Percentiles rank a stretch among this genome's conserved stretches.
Evolutionary conservation across 2,113 vertebrate genomes (phyloP).

Genomic region (Lamprotornis superbus): DNA sequence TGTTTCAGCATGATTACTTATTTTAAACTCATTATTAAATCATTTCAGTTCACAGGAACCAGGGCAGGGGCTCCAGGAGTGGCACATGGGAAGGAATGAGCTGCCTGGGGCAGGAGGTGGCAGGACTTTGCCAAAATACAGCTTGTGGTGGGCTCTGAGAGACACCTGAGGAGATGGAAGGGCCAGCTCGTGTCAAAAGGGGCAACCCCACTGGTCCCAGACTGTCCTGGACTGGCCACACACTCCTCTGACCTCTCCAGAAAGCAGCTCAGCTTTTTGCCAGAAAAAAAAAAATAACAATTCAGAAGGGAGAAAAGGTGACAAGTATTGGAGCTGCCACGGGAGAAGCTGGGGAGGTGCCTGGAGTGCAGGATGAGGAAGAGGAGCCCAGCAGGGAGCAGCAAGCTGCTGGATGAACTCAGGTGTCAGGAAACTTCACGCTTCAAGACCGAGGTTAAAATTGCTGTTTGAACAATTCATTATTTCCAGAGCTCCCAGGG

Average conservation of each 20-base stretch:
- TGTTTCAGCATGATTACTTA: accelerated
- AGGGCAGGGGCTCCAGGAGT: neutral
- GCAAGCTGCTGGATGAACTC: slow-evolving; percentile 42
- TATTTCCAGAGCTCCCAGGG: slow-evolving; percentile 35
- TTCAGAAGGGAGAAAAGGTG: neutral
- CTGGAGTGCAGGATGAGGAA: slow-evolving; percentile 5
- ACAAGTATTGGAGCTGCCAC: neutral
- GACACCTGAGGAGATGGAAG: neutral
- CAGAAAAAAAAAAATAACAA: neutral
- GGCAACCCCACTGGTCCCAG: neutral
- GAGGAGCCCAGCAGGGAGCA: slow-evolving; percentile 28
- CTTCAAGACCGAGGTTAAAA: slow-evolving; percentile 50
- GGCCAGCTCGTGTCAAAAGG: neutral
- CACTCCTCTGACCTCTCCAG: neutral
- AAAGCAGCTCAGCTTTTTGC: neutral
- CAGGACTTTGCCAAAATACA: neutral
- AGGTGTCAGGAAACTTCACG: slow-evolving; percentile 14
- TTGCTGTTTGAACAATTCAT: slow-evolving; percentile 46
- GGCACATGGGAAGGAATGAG: accelerated
- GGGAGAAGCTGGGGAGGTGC: neutral
- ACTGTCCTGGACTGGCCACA: neutral
- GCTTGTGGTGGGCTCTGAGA: neutral
- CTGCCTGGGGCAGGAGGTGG: neutral
- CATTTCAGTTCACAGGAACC: neutral
- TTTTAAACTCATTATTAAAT: neutral